Conservation (phyloP, 2,113 vertebrate genomes). For the Vombatus ursinus region DNA sequence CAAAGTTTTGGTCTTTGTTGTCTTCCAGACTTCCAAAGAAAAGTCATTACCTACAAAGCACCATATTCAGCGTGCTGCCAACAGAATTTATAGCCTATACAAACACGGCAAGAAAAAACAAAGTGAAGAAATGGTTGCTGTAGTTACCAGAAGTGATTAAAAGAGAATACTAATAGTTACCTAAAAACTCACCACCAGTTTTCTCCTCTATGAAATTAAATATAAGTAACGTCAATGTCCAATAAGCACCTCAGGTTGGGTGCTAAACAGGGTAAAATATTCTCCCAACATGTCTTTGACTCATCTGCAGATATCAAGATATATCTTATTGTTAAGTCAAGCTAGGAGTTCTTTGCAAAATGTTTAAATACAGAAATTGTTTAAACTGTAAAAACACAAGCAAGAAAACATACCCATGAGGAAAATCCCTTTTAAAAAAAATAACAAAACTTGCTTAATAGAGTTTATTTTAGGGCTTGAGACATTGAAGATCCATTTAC, state of each 20-base stretch:
- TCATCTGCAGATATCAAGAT: conserved; percentile 49
- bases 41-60: conserved; percentile 38
- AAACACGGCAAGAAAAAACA: conserved; percentile 37
- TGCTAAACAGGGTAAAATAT: background rate
- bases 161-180: background rate
- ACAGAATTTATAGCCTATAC: background rate
- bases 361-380: conserved; percentile 55
- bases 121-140: background rate
- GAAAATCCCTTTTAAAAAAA: conserved; percentile 61
- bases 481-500: conserved; percentile 65
- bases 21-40: conserved; percentile 29
- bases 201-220: conserved; percentile 41
- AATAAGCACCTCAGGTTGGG: conserved; percentile 34
- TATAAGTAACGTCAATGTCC: conserved; percentile 3
- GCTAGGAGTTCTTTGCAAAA: conserved; percentile 45
- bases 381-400: conserved; percentile 56
- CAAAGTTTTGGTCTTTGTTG: conserved; percentile 22
- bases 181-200: conserved; percentile 7
- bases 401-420: conserved; percentile 61
- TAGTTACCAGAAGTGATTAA: background rate
- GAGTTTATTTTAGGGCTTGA: conserved; percentile 61
- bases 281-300: conserved; percentile 36
- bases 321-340: conserved; percentile 50
- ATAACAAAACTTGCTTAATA: conserved; percentile 60
- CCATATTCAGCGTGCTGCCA: conserved; percentile 4